Base-by-base conservation (phyloP, 2,113 vertebrate genomes). In the Hemichromis elongatus region DNA sequence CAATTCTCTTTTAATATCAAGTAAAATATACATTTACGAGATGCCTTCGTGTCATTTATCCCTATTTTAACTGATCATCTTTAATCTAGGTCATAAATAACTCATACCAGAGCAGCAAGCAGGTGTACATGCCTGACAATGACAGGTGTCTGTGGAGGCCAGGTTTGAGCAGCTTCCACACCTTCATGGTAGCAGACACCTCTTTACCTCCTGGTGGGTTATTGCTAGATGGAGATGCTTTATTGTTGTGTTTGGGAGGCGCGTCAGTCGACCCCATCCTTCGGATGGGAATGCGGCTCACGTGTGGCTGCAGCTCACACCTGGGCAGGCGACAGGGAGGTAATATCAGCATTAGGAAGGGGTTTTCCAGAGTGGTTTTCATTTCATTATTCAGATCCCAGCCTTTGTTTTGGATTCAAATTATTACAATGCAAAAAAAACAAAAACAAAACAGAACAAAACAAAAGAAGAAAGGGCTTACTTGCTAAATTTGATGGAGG, bases 401-500 rank as follows among this genome's bases (percentile, higher is more conserved):
- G 14, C 16, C 16, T 73, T 50, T 73, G 42, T 47, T 73, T 73
- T 30, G 26, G 10, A 52, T 0, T 52, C 4, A 73, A 3, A 73
- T 73, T 28, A 47, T 47, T 47, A 47, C 14, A 73, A 18, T 28
- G 14, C 40, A 28, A 1, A 5, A 18, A 30, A 53, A n/a, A n/a
- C n/a, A 4, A 33, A 4, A 19, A 3, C 28, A 1, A 3, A 7
- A 0, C n/a, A n/a, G n/a, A 4, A 2, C 0, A 5, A 35, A 35
- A 33, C 33, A 35, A n/a, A n/a, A 3, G 68, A 73, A 33, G 10
- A 35, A 9, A 14, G 14, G 6, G 91, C 93, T 94, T 90, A 96
- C 96, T 94, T 96, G 92, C 85, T 93, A 86, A 87, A 94, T 85
- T 93, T 95, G 81, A 96, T 89, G 55, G 96, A 95, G 35, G 94